Evolutionary conservation across 2,113 vertebrate species (phyloP).

Genomic region (Lepus europaeus): DNA sequence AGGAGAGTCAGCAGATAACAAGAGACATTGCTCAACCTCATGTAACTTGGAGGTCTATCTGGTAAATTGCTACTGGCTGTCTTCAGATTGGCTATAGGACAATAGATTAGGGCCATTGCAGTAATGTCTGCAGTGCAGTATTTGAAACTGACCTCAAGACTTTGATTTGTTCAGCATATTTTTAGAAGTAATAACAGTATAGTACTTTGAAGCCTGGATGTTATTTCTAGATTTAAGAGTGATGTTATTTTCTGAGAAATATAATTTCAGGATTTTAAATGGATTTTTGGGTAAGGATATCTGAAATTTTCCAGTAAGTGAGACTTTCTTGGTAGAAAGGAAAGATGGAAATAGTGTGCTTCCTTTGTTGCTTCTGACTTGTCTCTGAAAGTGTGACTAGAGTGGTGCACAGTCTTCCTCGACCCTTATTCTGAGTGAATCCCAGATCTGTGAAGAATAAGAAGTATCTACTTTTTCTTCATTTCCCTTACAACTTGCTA

Average conservation of each 20-base stretch:
- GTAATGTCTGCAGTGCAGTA: background rate
- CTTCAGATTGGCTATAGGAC: background rate
- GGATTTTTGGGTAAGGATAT: conserved; percentile 58
- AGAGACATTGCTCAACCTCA: background rate
- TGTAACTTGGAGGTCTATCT: background rate
- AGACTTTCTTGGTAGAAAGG: conserved; percentile 26
- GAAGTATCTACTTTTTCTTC: background rate
- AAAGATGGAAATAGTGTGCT: background rate
- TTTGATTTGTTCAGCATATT: conserved; percentile 64
- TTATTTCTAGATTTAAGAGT: conserved; percentile 67
- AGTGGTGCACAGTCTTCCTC: background rate
- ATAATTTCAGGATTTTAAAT: conserved; percentile 66
- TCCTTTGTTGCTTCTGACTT: background rate
- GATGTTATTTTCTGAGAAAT: conserved; percentile 72
- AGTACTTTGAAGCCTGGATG: conserved; percentile 40
- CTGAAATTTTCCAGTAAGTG: conserved; percentile 61
- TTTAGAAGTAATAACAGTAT: conserved; percentile 74
- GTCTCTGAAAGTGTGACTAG: background rate
- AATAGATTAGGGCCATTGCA: background rate
- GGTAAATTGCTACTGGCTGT: background rate
- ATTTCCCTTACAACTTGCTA: background rate
- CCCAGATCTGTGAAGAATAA: background rate
- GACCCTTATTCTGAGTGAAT: background rate
- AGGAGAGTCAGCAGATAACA: background rate
- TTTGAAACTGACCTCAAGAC: conserved; percentile 66